Percentiles rank a stretch among this genome's conserved stretches.
These are phyloP conservation scores for Hormiphora californensis DNA, from an alignment of 37 sponge, comb jelly and placozoan genomes.

Conservation along the genomic window DNA sequence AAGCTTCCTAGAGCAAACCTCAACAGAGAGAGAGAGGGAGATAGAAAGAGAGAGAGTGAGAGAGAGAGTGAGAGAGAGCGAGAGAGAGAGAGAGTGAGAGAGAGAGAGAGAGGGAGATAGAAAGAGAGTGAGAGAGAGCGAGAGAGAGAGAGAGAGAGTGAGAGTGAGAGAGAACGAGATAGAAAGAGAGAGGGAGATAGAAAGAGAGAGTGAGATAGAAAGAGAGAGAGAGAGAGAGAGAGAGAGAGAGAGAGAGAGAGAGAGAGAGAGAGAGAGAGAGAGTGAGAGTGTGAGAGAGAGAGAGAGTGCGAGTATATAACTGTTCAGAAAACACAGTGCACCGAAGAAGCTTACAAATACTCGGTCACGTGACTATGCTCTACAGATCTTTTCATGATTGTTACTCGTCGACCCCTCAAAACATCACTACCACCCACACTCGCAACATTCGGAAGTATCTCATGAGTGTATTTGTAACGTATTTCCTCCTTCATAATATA, in stretches of 20 bases:
- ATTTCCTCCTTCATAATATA: neutral
- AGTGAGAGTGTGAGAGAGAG: neutral
- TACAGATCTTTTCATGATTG: constrained; percentile 22
- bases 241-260: neutral
- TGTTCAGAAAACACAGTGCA: too few relatives aligned
- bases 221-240: neutral
- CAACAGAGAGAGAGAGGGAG: neutral
- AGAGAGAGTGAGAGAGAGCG: neutral
- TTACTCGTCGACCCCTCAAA: constrained; percentile 5
- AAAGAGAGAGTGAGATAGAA: neutral
- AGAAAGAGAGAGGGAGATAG: neutral
- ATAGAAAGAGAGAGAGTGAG: neutral
- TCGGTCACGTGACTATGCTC: too few relatives aligned
- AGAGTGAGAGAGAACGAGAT: neutral
- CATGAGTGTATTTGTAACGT: constrained; percentile 37
- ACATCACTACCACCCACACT: neutral
- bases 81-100: neutral
- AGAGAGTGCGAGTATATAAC: neutral
- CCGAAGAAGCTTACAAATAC: too few relatives aligned
- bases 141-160: neutral
- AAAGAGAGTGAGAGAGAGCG: neutral
- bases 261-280: neutral
- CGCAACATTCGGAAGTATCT: constrained; percentile 11
- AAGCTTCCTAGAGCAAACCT: too few relatives aligned
- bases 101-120: neutral